phyloP scores from a whole-genome alignment of 2,797 vertebrate genomes.

The Phoeniculus purpureus region DNA sequence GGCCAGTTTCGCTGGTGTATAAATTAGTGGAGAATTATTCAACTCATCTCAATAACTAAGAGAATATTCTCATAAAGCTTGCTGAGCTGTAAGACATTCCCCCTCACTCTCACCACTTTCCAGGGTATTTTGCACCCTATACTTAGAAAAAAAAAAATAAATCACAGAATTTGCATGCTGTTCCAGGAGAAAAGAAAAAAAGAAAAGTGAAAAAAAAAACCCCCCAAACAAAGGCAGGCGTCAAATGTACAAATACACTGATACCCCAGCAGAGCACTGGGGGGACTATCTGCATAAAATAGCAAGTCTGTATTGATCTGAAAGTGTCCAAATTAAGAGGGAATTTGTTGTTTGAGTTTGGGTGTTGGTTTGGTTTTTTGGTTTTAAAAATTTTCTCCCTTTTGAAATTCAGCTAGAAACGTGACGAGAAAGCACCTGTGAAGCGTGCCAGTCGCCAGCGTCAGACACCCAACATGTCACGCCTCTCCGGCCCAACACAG shows the following conservation, averaged over 20 bases:
- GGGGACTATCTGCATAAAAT: conserved; percentile 33
- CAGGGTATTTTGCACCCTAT: conserved; percentile 57
- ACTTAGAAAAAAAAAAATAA: conserved; percentile 51
- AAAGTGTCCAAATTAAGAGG: conserved; percentile 40
- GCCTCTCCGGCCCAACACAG: fast-evolving
- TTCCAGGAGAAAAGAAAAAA: background rate
- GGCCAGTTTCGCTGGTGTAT: conserved; percentile 77
- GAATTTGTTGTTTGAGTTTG: conserved; percentile 47
- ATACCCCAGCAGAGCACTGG: background rate
- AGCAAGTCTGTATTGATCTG: conserved; percentile 17
- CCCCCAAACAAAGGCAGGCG: conserved; percentile 16
- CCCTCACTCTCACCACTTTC: background rate
- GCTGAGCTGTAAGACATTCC: conserved; percentile 62
- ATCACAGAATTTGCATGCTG: conserved; percentile 57
- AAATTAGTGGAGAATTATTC: conserved; percentile 82
- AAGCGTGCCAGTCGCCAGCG: background rate
- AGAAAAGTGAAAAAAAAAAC: background rate
- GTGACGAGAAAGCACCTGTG: background rate
- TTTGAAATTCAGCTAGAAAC: conserved; percentile 26
- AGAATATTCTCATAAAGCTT: conserved; percentile 74
- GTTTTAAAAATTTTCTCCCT: background rate
- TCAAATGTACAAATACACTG: background rate
- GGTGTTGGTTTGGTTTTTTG: background rate
- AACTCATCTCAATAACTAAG: conserved; percentile 77
- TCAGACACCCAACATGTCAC: background rate